Conservation (phyloP, 2,888 invertebrate genomes). For the Acanthococcus lagerstroemiae region DNA sequence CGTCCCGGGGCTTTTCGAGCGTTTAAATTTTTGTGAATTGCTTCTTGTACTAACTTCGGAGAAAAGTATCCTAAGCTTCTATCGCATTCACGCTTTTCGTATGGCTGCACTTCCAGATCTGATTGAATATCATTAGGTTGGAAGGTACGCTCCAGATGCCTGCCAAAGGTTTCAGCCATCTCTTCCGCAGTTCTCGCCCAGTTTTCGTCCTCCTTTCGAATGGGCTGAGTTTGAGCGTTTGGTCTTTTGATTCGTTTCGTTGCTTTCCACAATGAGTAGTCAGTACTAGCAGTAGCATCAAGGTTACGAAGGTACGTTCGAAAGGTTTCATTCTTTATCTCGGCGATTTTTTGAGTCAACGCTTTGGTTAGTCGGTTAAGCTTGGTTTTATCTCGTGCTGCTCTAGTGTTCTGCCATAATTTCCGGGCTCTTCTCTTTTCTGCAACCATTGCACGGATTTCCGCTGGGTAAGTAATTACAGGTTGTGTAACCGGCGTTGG, state of each 20-base stretch:
- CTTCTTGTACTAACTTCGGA: no score
- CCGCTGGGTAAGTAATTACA: neutral
- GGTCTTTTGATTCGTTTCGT: conserved; percentile 34
- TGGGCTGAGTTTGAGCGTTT: conserved; percentile 30
- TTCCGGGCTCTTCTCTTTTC: neutral
- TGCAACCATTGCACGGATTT: neutral
- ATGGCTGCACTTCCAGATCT: neutral
- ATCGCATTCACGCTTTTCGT: neutral
- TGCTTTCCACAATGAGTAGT: conserved; percentile 38
- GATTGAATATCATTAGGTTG: conserved; percentile 25
- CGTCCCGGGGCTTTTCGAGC: no score
- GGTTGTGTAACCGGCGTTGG: neutral
- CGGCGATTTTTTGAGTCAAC: neutral
- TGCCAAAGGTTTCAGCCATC: conserved; percentile 35
- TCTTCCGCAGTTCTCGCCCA: conserved; percentile 35
- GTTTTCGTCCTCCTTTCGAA: conserved; percentile 31
- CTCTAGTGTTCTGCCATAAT: neutral
- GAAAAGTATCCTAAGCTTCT: no score
- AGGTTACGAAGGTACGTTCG: neutral
- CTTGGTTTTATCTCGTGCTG: neutral
- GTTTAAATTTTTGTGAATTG: no score
- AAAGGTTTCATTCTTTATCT: neutral
- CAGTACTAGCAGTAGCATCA: neutral
- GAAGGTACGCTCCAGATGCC: conserved; percentile 34
- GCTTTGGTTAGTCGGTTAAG: neutral